Evolutionary conservation across 2,797 vertebrate genomes (phyloP).

Genomic region (Muraenolepis orangiensis): DNA sequence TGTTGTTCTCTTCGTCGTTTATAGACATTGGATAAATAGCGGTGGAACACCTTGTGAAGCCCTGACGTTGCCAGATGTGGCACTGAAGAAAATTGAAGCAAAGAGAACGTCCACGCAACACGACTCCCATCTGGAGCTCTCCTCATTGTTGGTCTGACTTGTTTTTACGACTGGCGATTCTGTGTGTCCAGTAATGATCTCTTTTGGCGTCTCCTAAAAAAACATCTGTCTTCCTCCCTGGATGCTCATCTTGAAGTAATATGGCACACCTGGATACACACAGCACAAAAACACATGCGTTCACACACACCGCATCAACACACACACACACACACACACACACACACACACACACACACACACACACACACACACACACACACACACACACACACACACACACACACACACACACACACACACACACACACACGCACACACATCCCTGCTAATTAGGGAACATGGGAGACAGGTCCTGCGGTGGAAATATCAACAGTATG

Average conservation of each 20-base stretch:
- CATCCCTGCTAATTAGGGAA: slow-evolving; percentile 9
- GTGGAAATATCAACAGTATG: no score
- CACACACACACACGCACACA: neutral
- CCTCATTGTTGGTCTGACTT: neutral
- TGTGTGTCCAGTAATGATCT: neutral
- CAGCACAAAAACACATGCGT: no score
- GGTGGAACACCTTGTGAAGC: neutral
- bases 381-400: neutral
- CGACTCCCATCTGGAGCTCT: neutral
- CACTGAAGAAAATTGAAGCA: neutral
- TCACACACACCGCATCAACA: no score
- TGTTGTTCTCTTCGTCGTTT: neutral
- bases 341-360: no score
- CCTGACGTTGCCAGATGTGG: neutral
- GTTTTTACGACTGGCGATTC: neutral
- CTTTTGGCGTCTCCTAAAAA: neutral
- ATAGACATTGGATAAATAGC: neutral
- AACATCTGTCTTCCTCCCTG: neutral
- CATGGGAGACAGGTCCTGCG: slow-evolving; percentile 6
- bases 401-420: neutral
- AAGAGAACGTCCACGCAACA: neutral
- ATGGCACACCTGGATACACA: neutral
- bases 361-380: neutral
- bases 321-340: no score
- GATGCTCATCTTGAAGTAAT: neutral